phyloP scores from a whole-genome alignment of 2,797 vertebrate genomes.

The Eospalax fontanierii region DNA sequence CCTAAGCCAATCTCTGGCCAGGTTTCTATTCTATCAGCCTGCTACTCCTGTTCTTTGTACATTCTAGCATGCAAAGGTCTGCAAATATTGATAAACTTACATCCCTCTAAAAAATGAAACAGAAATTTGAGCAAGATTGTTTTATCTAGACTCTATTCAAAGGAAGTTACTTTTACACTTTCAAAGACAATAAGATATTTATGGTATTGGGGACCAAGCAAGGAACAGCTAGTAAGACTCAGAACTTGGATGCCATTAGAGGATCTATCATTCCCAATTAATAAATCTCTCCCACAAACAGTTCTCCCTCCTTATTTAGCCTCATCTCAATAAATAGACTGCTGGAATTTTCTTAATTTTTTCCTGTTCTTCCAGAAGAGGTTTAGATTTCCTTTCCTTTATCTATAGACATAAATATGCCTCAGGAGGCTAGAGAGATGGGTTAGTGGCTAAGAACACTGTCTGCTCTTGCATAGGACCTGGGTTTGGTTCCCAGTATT shows the following conservation, averaged over 20 bases:
- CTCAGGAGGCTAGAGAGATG: no score
- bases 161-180: background rate
- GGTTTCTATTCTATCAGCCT: background rate
- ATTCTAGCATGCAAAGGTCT: background rate
- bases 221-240: background rate
- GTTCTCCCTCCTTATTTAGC: background rate
- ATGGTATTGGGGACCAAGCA: background rate
- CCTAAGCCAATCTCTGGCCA: background rate
- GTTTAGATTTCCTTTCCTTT: background rate
- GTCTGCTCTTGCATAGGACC: no score
- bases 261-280: background rate
- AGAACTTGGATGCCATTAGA: background rate
- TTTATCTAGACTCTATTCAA: background rate
- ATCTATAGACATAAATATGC: background rate
- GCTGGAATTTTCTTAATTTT: background rate
- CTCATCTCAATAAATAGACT: background rate
- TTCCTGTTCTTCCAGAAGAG: background rate
- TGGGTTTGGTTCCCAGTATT: no score
- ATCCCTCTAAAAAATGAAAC: background rate
- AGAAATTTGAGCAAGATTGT: conserved; percentile 18
- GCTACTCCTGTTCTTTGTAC: background rate
- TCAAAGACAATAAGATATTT: background rate
- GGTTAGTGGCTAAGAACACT: no score
- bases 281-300: background rate
- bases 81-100: background rate